Evolutionary conservation across 2,888 invertebrate genomes (phyloP).

Genomic region (Eurytoma californica): DNA sequence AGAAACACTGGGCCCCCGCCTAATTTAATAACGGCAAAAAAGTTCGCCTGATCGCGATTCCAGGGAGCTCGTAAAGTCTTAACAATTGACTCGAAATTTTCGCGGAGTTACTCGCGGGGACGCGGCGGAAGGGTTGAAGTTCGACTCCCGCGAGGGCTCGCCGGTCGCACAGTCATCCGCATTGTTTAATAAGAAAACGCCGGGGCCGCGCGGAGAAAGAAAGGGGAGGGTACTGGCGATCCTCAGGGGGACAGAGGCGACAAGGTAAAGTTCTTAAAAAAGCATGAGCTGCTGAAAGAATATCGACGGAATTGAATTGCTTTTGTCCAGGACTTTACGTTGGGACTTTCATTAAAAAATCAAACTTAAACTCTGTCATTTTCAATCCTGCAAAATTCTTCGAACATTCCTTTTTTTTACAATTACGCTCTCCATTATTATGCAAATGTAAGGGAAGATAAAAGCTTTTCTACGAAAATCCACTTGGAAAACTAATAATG

Average conservation of each 20-base stretch:
- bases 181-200: constrained; percentile 69
- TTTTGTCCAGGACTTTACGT: constrained; percentile 22
- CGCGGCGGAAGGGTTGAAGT: constrained; percentile 67
- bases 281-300: constrained; percentile 36
- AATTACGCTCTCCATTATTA: constrained; percentile 23
- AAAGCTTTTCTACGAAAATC: constrained; percentile 4
- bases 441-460: constrained; percentile 17
- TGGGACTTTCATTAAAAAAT: constrained; percentile 30
- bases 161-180: constrained; percentile 8
- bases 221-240: neutral
- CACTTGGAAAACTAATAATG: neutral
- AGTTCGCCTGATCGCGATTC: constrained; percentile 53
- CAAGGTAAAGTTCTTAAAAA: constrained; percentile 49
- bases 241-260: constrained; percentile 37
- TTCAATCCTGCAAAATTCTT: neutral
- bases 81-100: constrained; percentile 66
- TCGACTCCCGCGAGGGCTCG: constrained; percentile 66
- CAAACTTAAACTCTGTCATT: neutral
- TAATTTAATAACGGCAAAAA: constrained; percentile 55
- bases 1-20: constrained; percentile 8
- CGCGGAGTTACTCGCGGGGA: constrained; percentile 48
- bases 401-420: constrained; percentile 35
- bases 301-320: constrained; percentile 56
- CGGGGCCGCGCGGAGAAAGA: neutral
- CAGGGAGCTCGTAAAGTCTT: constrained; percentile 54